Percentiles rank a stretch among this genome's conserved stretches.
Evolutionary conservation across 1,140 invertebrate genomes (phyloP).

Genomic region (Aphis craccivora): DNA sequence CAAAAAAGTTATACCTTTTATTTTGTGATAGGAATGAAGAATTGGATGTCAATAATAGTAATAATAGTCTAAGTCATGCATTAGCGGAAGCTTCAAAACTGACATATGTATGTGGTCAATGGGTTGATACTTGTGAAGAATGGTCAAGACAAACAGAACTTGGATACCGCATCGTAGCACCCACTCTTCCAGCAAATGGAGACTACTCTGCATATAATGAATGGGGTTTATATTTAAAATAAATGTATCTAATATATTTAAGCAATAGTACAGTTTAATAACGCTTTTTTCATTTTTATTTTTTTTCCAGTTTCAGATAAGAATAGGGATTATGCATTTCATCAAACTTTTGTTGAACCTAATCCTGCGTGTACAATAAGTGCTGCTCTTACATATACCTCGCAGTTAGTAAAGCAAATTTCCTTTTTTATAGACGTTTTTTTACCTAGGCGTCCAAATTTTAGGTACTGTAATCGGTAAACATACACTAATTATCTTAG

Average conservation of each 20-base stretch:
- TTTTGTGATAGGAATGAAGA: slow-evolving; percentile 65
- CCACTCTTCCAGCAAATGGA: slow-evolving; percentile 77
- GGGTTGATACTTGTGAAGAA: slow-evolving; percentile 75
- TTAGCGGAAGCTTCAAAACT: slow-evolving; percentile 79
- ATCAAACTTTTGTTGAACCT: slow-evolving; percentile 67
- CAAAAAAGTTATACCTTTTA: neutral
- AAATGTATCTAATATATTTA: slow-evolving; percentile 39
- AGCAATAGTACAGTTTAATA: slow-evolving; percentile 16
- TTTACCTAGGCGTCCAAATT: slow-evolving; percentile 77
- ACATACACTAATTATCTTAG: neutral
- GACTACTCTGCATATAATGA: slow-evolving; percentile 79
- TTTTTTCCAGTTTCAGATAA: slow-evolving; percentile 70
- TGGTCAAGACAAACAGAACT: slow-evolving; percentile 67
- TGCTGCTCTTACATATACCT: slow-evolving; percentile 80
- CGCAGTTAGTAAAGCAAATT: slow-evolving; percentile 81
- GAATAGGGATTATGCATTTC: slow-evolving; percentile 69
- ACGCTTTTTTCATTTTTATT: slow-evolving; percentile 41
- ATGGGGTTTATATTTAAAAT: slow-evolving; percentile 69
- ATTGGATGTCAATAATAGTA: slow-evolving; percentile 72
- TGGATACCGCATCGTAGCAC: slow-evolving; percentile 77
- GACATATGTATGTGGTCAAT: slow-evolving; percentile 76
- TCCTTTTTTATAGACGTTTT: slow-evolving; percentile 79
- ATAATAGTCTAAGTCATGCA: slow-evolving; percentile 69
- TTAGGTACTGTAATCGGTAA: slow-evolving; percentile 68
- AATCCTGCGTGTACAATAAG: slow-evolving; percentile 78